Conservation (phyloP, 2,797 vertebrate genomes). For the Tinamus major region DNA sequence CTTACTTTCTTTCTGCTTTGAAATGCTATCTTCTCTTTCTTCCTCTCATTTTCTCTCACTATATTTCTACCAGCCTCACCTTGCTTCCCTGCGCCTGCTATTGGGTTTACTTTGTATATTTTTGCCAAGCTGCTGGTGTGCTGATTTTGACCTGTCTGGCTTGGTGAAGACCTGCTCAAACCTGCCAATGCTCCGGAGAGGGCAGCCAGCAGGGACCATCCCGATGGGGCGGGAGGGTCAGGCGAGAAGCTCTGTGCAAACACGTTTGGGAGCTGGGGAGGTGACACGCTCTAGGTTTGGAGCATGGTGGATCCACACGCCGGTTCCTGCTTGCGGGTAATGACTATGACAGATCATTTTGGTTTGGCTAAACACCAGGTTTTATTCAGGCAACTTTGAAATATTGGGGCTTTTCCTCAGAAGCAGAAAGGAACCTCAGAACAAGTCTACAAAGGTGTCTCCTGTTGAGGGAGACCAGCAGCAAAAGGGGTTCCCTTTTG, state of each 20-base stretch:
- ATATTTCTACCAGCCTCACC: neutral
- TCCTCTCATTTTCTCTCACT: neutral
- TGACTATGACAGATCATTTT: neutral
- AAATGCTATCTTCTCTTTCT: neutral
- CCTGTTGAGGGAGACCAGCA: neutral
- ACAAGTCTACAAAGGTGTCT: neutral
- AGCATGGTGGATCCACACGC: neutral
- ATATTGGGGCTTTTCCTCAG: neutral
- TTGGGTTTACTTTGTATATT: slow-evolving; percentile 14
- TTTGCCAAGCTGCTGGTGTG: neutral
- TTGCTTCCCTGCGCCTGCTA: neutral
- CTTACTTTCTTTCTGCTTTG: neutral
- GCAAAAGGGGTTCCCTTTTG: neutral
- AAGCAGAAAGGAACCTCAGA: neutral
- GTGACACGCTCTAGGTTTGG: neutral
- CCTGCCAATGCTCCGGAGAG: neutral
- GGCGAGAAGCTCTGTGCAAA: neutral
- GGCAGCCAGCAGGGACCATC: neutral
- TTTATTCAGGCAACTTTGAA: neutral
- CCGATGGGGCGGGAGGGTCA: neutral
- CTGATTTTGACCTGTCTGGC: slow-evolving; percentile 31
- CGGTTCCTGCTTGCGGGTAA: neutral
- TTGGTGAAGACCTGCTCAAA: slow-evolving; percentile 32
- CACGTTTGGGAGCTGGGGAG: neutral
- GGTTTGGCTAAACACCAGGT: neutral